These are phyloP conservation scores for Hoplodrina ambigua DNA, from an alignment of 2,888 invertebrate genomes.

Conservation along the genomic window DNA sequence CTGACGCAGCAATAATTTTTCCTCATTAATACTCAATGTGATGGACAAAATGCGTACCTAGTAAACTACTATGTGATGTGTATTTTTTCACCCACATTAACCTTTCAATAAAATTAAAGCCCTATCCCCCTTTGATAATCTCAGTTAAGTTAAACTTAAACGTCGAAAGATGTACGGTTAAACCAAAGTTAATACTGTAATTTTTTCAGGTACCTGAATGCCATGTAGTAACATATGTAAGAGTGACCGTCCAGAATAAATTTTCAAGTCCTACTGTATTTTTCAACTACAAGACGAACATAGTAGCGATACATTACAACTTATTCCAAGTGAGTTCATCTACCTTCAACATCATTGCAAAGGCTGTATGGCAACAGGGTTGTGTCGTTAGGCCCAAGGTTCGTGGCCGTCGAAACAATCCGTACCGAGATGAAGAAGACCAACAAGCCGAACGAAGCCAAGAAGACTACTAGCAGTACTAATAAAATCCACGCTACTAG, in stretches of 20 bases:
- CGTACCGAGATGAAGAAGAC: not conserved
- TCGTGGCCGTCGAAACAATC: not conserved
- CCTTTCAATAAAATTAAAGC: too few relatives aligned
- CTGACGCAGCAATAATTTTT: too few relatives aligned
- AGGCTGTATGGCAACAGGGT: slow-evolving; percentile 16
- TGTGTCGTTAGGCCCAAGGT: not conserved
- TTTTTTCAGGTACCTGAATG: slow-evolving; percentile 45
- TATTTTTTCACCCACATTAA: too few relatives aligned
- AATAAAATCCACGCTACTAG: not conserved
- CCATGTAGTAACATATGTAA: slow-evolving; percentile 37
- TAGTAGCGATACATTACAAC: slow-evolving; percentile 54
- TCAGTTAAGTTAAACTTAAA: too few relatives aligned
- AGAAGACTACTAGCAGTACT: not conserved
- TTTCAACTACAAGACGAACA: slow-evolving; percentile 30
- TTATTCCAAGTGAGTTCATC: slow-evolving; percentile 53
- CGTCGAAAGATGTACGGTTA: too few relatives aligned
- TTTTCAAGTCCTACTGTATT: slow-evolving; percentile 56
- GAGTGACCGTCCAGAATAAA: slow-evolving; percentile 51
- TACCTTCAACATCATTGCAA: slow-evolving; percentile 50
- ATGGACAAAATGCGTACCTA: too few relatives aligned
- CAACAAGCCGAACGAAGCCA: not conserved
- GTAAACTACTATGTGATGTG: too few relatives aligned
- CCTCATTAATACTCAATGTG: too few relatives aligned
- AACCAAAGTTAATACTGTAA: too few relatives aligned
- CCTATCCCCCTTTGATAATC: too few relatives aligned